A percentile compares a stretch with the other conserved stretches of the same genome.
These are phyloP conservation scores for Machimus rusticus DNA, from an alignment of 2,888 invertebrate genomes.

Conservation along the genomic window DNA sequence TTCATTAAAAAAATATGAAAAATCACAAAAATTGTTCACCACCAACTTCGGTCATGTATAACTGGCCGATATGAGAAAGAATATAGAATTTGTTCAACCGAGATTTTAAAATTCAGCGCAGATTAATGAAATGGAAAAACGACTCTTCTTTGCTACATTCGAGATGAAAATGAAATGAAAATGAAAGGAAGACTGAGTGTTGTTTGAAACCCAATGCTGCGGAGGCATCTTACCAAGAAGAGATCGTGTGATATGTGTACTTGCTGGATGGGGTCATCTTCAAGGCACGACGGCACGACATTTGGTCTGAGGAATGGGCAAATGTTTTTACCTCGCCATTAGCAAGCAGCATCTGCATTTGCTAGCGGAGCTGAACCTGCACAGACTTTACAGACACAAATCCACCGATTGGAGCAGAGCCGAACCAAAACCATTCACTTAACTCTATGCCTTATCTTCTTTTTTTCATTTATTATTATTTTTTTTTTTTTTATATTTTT, in stretches of 20 bases:
- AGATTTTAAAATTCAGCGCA: neutral
- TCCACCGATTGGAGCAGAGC: neutral
- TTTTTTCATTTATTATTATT: neutral
- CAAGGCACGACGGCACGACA: slow-evolving; percentile 46
- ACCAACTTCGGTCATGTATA: neutral
- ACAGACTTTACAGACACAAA: neutral
- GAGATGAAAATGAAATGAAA: slow-evolving; percentile 46
- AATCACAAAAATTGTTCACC: neutral
- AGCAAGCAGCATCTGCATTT: slow-evolving; percentile 26
- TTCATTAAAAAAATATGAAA: neutral
- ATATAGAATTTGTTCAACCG: neutral
- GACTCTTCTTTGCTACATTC: slow-evolving; percentile 39
- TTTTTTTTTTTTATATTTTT: neutral
- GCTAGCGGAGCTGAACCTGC: neutral
- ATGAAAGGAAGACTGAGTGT: slow-evolving; percentile 47
- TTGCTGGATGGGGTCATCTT: slow-evolving; percentile 48
- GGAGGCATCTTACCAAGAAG: slow-evolving; percentile 41
- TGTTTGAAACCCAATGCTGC: slow-evolving; percentile 41
- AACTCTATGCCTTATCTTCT: neutral
- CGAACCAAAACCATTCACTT: slow-evolving; percentile 8
- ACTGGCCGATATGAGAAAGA: neutral
- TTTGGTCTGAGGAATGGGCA: slow-evolving; percentile 38
- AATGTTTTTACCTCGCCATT: slow-evolving; percentile 35
- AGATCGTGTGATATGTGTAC: slow-evolving; percentile 42
- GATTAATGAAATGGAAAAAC: neutral